Percentiles rank a stretch among this genome's conserved stretches.
Conservation (phyloP, 2,888 invertebrate genomes). For the Drosophila dives region DNA sequence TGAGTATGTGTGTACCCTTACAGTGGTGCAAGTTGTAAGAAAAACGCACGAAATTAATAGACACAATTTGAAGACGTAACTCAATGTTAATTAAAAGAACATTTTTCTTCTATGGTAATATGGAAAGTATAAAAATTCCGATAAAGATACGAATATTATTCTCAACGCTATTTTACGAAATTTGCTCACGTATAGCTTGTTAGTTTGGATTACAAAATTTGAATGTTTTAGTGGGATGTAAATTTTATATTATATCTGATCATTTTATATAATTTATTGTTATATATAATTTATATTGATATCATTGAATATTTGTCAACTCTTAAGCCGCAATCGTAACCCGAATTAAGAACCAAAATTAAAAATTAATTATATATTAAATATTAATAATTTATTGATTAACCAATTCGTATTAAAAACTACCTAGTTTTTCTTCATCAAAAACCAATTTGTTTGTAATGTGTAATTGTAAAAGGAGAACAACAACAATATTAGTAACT, state of each 20-base stretch:
- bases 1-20: constrained; percentile 3
- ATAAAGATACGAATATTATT: background rate
- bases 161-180: background rate
- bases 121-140: background rate
- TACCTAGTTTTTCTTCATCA: background rate
- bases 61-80: background rate
- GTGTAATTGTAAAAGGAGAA: background rate
- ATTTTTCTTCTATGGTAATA: background rate
- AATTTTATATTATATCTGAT: background rate
- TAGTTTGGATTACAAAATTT: too few species aligned
- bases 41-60: background rate
- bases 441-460: background rate
- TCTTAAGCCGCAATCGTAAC: background rate
- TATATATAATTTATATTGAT: too few species aligned
- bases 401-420: background rate
- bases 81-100: background rate
- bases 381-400: background rate
- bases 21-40: constrained; percentile 33
- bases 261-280: too few species aligned
- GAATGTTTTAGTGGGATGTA: background rate
- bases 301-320: too few species aligned
- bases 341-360: background rate
- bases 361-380: background rate
- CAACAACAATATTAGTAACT: background rate
- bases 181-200: too few species aligned